Evolutionary conservation across 1,140 invertebrate species (phyloP), one percentile per base, ranked within the genome.

Genomic region (Drosophila navojoa): DNA sequence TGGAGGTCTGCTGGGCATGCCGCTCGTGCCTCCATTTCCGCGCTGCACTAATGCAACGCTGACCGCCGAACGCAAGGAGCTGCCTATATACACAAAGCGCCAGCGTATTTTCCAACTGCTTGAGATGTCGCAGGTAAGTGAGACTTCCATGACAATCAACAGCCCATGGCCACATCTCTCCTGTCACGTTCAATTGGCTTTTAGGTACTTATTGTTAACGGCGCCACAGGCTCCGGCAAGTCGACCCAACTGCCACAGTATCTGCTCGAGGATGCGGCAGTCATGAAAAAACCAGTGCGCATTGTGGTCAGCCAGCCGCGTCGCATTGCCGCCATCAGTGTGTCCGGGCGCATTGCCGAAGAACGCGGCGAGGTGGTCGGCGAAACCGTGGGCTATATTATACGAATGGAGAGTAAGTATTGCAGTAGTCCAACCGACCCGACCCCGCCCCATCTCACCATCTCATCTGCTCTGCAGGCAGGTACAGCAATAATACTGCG

Each of bases 281-380:
- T 93, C 16, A 93, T 92, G n/a, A 93, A 94, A 13, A 93, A 94
- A 74, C 93, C 95, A 0, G 97, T 97, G 73, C 94, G 97, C 32
- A 96, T 99, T 74, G 95, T 99, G 86, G 98, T 97, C 86, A 98
- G 98, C 0, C 97, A 99, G 92, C 98, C 98, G 0, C 94, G 98
- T 45, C 93, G 98, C 73, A 95, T 99, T 19, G 96, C 98, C 2
- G 98, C 98, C 0, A 94, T 99, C 2, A 95, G 96, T 27, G 95
- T 99, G 0, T 96, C 96, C 76, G 94, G 97, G 93, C 91, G 98
- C 93, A 94, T 96, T 81, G 94, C 97, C 85, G 92, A 96, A 67
- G 98, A 99, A 92, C 94, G 98, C 25, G 95, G 95, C 66, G 98
- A 99, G 92, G 94, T 94, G 73, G 93, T 98, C 57, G 98, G 98